phyloP scores from a whole-genome alignment of 2,888 invertebrate species.

The Tanypteryx hageni region DNA sequence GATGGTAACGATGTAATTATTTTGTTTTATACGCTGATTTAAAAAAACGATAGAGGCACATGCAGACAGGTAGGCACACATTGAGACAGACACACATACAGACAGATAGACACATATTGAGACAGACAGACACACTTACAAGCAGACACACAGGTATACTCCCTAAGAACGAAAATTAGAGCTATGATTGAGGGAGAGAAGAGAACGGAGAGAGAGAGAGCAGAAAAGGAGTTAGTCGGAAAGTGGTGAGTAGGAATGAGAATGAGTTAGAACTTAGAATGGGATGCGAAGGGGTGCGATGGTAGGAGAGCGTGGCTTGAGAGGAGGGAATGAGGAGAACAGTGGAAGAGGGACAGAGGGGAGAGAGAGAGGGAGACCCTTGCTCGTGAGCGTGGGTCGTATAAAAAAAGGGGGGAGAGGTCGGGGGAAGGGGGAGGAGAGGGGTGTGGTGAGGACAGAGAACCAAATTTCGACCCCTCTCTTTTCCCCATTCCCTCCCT shows the following conservation, averaged over 20 bases:
- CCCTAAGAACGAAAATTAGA: too few relatives aligned
- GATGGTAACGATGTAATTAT: too few relatives aligned
- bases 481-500: too few relatives aligned
- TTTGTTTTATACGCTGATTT: too few relatives aligned
- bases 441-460: not conserved
- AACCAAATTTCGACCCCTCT: not conserved
- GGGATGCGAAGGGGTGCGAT: not conserved
- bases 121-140: too few relatives aligned
- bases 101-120: too few relatives aligned
- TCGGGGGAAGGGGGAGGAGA: not conserved
- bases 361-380: not conserved
- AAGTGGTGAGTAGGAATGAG: not conserved
- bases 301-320: too few relatives aligned
- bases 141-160: too few relatives aligned
- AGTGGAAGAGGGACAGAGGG: not conserved
- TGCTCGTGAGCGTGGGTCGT: constrained; percentile 18
- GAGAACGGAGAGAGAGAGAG: not conserved
- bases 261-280: not conserved
- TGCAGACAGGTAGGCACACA: not conserved
- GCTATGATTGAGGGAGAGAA: not conserved
- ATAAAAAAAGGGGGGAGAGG: constrained; percentile 30
- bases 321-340: not conserved
- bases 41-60: too few relatives aligned
- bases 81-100: not conserved
- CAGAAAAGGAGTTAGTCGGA: not conserved